Evolutionary conservation across 1,140 invertebrate species (phyloP).

Genomic region (Gryllus bimaculatus): DNA sequence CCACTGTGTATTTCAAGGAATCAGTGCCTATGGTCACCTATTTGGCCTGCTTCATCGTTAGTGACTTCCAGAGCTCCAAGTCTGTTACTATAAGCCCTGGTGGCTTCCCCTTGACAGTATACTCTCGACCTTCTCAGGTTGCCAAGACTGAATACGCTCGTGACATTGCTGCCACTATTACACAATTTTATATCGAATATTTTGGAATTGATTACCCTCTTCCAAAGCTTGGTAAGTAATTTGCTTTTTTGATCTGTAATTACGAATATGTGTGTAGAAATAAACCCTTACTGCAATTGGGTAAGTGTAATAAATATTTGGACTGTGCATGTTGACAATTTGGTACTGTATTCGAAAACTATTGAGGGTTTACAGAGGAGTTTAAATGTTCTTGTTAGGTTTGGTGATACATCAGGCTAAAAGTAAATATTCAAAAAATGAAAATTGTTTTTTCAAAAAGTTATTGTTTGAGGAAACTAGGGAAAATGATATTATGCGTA

Average conservation of each 20-base stretch:
- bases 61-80: constrained; percentile 54
- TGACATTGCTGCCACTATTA: constrained; percentile 62
- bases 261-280: neutral
- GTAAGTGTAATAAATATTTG: too few species aligned
- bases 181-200: constrained; percentile 79
- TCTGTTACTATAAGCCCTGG: constrained; percentile 28
- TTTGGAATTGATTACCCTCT: constrained; percentile 79
- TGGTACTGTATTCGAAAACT: too few species aligned
- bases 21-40: constrained; percentile 90
- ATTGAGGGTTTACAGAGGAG: too few species aligned
- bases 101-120: constrained; percentile 57
- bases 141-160: constrained; percentile 72
- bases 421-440: too few species aligned
- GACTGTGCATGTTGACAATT: too few species aligned
- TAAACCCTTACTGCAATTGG: neutral
- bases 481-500: too few species aligned
- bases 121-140: constrained; percentile 60
- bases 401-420: too few species aligned
- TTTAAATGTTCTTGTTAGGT: too few species aligned
- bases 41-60: constrained; percentile 80
- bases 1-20: constrained; percentile 58
- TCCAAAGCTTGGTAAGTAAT: constrained; percentile 64
- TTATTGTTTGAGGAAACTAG: too few species aligned
- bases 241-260: constrained; percentile 2
- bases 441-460: too few species aligned